Base-by-base conservation (phyloP, 2,113 vertebrate species). In the Thunnus maccoyii region DNA sequence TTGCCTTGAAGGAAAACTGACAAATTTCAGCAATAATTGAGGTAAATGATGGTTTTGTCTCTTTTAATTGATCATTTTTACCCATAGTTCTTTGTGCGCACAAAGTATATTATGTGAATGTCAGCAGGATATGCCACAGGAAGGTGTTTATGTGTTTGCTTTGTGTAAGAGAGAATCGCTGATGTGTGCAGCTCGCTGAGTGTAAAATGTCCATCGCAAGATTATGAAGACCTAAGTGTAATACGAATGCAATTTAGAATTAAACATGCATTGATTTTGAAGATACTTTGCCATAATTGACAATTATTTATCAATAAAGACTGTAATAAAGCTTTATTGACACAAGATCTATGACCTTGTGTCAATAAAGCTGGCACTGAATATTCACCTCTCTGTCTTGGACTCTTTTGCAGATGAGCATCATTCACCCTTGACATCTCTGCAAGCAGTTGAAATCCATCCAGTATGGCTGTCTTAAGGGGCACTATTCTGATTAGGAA, bases 21-120 rank as follows among this genome's bases (percentile, higher is more conserved):
- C 90, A 93, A 72, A 90, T 91, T 75, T 65, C 57, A 61, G 50
- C 90, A 87, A 88, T 93, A 93, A 93, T 92, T 91, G 78, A 86
- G 71, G 83, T 89, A 94, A 95, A 93, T 92, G 69, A 92, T 92
- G 80, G 76, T 83, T 89, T 86, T 80, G 62, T 80, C 41, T 76
- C 14, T 52, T 83, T 75, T 90, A 86, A 92, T 77, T 78, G 58
- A 70, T 83, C 25, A 27, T 74, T 75, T 80, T 61, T 81, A 71
- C 54, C 56, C 64, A 47, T 17, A 51, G 57, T 69, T 78, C 61
- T 77, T 67, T 64, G 65, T 58, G 63, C 5, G 6, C 27, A 20
- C 32, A 51, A 25, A 71, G 50, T 61, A 36, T 18, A 30, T 57
- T 18, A 69, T 9, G 48, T 68, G 46, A 80, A 54, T 65, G 32